Conservation (phyloP, 1,140 invertebrate genomes). For the Papilio polytes region DNA sequence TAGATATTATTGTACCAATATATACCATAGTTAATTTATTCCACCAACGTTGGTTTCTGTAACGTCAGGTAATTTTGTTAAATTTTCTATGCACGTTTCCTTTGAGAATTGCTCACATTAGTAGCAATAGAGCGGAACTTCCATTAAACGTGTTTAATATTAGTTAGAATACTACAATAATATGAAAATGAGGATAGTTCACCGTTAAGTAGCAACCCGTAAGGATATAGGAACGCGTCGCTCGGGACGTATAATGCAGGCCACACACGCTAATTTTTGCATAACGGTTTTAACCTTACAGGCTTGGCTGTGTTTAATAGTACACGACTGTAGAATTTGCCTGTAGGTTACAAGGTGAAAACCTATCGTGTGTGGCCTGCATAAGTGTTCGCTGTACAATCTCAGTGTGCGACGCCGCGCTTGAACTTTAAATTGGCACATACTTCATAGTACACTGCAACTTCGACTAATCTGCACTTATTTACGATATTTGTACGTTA, state of each 20-base stretch:
- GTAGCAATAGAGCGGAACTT: constrained; percentile 22
- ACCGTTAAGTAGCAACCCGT: constrained; percentile 38
- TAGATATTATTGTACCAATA: neutral
- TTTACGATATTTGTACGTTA: constrained; percentile 28
- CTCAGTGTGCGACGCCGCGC: neutral
- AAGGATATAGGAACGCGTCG: constrained; percentile 40
- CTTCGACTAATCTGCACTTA: constrained; percentile 34
- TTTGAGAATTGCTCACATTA: constrained; percentile 30
- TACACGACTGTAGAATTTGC: neutral
- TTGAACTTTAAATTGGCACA: constrained; percentile 38
- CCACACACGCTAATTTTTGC: constrained; percentile 24
- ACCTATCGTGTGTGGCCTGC: neutral
- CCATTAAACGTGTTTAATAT: constrained; percentile 35
- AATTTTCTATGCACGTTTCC: constrained; percentile 10
- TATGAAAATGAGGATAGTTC: constrained; percentile 36
- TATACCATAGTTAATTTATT: neutral
- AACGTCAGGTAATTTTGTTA: neutral
- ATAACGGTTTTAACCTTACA: no score
- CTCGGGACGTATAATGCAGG: constrained; percentile 40
- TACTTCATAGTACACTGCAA: constrained; percentile 35
- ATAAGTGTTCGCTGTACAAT: constrained; percentile 36
- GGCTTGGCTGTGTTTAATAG: neutral
- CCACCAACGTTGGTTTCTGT: neutral
- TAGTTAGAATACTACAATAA: constrained; percentile 32
- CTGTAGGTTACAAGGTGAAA: neutral